Base-by-base conservation (phyloP, 30 jellyfish, hydroid and myxozoan genomes). In the Morbakka virulenta region DNA sequence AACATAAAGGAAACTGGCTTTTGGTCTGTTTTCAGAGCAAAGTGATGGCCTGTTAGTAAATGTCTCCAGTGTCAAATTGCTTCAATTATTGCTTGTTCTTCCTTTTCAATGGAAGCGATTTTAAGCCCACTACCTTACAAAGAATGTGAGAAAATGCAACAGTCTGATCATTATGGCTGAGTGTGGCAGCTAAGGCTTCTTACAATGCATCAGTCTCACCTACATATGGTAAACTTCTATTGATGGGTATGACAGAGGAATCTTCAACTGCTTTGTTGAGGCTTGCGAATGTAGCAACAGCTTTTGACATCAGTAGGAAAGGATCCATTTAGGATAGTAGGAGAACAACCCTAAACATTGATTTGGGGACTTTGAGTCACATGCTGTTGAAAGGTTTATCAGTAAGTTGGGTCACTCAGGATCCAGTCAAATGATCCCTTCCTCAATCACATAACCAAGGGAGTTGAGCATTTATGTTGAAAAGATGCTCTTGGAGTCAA, bases 201-300 rank as follows among this genome's bases (percentile, higher is more conserved):
- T 87, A 91, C 35, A 90, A 79, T 27, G 95, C 91, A 80, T 87
- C 96, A 25, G 96, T 79, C 74, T 87, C 96, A 1, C 81, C 48
- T 35, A 2, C 69, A 70, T 68, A 81, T 23, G 88, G 96, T 30
- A 35, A 28, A 52, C 50, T 52, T 69, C 62, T 85, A 68, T 87
- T 89, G 29, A 71, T 64, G 26, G 87, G 64, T 13, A 47, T 23
- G 24, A 70, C 82, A 17, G 32, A 62, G 6, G 77, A 28, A 12
- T 52, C 35, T 76, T 0, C 53, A 33, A 3, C 26, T 62, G 26
- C 78, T 20, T 31, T 32, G 32, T 74, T 52, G 12, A 74, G 33
- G 3, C 20, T 27, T 12, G 30, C 2, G 30, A 74, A 74, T 2
- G 86, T 76, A 11, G 32, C 49, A 31, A 74, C 22, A 6, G 78